Evolutionary conservation across 2,888 invertebrate genomes (phyloP).

Genomic region (Acanthosepion esculentum): DNA sequence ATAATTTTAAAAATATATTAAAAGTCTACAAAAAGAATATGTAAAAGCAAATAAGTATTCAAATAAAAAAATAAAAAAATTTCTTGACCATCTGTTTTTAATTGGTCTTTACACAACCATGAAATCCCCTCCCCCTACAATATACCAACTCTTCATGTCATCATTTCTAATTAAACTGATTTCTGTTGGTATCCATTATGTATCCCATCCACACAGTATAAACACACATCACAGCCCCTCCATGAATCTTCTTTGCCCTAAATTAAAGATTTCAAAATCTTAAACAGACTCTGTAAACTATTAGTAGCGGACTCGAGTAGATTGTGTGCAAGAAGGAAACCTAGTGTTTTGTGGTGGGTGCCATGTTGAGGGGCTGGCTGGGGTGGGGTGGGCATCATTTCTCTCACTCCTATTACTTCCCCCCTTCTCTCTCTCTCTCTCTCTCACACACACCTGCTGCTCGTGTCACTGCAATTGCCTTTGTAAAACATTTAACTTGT

Average conservation of each 20-base stretch:
- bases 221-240: slow-evolving; percentile 33
- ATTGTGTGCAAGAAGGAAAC: slow-evolving; percentile 33
- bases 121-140: background rate
- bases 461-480: slow-evolving; percentile 41
- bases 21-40: background rate
- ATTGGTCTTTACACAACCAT: background rate
- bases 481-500: slow-evolving; percentile 39
- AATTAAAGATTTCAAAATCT: background rate
- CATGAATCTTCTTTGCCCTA: background rate
- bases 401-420: background rate
- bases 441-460: slow-evolving; percentile 18
- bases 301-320: slow-evolving; percentile 20
- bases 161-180: background rate
- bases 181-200: background rate
- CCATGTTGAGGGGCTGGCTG: background rate
- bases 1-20: background rate
- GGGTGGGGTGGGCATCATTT: slow-evolving; percentile 24
- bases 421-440: background rate
- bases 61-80: background rate
- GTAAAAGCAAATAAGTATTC: background rate
- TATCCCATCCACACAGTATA: background rate
- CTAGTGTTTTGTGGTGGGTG: slow-evolving; percentile 33
- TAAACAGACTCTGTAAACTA: background rate
- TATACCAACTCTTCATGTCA: background rate
- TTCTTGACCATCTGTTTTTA: background rate